Evolutionary conservation across 2,797 vertebrate genomes (phyloP), one percentile per base, ranked within the genome.

Genomic region (Sebastes taczanowskii): DNA sequence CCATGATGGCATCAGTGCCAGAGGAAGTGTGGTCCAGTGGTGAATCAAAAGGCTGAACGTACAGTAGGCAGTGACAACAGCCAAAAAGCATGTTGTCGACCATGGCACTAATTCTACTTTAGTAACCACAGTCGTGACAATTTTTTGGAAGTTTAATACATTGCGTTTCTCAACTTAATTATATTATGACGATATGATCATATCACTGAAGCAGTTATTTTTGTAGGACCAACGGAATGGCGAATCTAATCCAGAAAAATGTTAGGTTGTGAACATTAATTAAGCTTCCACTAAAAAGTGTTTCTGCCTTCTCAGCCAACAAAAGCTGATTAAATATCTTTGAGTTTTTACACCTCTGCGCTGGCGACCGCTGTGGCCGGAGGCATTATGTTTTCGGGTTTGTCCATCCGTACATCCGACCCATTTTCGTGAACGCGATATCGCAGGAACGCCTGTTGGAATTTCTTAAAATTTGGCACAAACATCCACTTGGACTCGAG

Each of bases 1-100:
- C 55, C 25, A 16, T 29, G 66, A 55, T 80, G 80, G 70, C 71
- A 80, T 81, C 71, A 72, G 80, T 56, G 38, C 70, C 67, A 65
- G 55, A 68, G 34, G 61, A 71, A 77, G 81, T 69, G 35, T 49
- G 23, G 64, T 6, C n/a, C 13, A 49, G n/a, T 7, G 53, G 56
- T 49, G 25, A 76, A 68, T n/a, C 27, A 46, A 34, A 55, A 27
- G 32, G 46, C n/a, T 23, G 62, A 62, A 71, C 5, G 9, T 62
- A 78, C 62, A 32, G 11, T 46, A 7, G 78, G 46, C 23, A 42
- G n/a, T 16, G 2, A 10, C 25, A 63, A 29, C 30, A 46, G n/a
- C 23, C 23, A 56, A 4, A 25, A 38, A 4, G 18, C 5, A n/a
- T 34, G 25, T 11, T 70, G 14, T 60, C 49, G 22, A 56, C 62